Conservation (phyloP, 2,888 invertebrate species). For the Sarcophaga rosellei region DNA sequence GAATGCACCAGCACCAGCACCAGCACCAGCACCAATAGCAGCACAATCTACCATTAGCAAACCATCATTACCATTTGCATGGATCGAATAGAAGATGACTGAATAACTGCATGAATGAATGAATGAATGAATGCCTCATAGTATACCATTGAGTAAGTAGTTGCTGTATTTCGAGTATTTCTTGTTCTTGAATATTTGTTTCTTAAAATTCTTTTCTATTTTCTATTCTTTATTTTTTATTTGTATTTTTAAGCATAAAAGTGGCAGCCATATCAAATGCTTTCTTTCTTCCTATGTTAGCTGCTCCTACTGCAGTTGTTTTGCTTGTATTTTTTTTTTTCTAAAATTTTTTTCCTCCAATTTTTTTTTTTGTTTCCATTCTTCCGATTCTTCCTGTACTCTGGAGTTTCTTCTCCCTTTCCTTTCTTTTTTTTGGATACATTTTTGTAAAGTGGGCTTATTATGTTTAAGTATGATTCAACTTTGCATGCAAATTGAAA, state of each 20-base stretch:
- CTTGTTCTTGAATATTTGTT: background rate
- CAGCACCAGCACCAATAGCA: conserved; percentile 6
- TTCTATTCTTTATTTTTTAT: too few species aligned
- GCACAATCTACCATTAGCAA: background rate
- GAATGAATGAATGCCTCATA: background rate
- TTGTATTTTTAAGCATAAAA: background rate
- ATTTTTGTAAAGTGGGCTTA: conserved; percentile 55
- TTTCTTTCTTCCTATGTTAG: background rate
- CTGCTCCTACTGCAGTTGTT: background rate
- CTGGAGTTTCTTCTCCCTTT: conserved; percentile 29
- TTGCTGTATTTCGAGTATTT: background rate
- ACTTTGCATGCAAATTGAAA: conserved; percentile 58
- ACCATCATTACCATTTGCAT: too few species aligned
- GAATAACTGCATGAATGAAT: background rate
- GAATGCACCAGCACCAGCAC: background rate
- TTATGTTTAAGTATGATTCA: conserved; percentile 60
- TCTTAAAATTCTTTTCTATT: background rate
- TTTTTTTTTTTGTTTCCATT: conserved; percentile 5
- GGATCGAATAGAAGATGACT: too few species aligned
- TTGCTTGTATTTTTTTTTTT: background rate
- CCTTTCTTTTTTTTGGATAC: conserved; percentile 27
- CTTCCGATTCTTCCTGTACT: background rate
- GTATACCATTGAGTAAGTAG: background rate
- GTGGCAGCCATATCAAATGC: conserved; percentile 6
- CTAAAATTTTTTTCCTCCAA: conserved; percentile 17